Conservation (phyloP, 2,888 invertebrate genomes). For the Drosophila differens region DNA sequence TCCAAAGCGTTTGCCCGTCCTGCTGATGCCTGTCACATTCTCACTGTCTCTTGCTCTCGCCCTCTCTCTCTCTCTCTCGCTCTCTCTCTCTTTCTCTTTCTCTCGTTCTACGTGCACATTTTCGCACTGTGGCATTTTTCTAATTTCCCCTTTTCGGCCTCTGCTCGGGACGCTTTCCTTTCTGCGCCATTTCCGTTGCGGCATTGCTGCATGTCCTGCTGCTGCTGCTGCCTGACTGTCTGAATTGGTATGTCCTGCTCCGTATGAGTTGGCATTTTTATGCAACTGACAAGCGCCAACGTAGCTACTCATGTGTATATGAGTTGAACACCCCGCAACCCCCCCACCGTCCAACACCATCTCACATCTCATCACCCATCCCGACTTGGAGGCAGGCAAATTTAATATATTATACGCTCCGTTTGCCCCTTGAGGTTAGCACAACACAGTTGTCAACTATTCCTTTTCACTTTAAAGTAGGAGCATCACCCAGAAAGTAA, state of each 20-base stretch:
- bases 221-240: slow-evolving; percentile 36
- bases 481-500: slow-evolving; percentile 14
- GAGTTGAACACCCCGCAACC: slow-evolving; percentile 1
- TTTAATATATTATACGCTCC: slow-evolving; percentile 75
- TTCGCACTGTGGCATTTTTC: slow-evolving; percentile 71
- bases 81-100: background rate
- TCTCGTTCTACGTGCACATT: slow-evolving; percentile 15
- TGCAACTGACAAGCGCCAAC: slow-evolving; percentile 75
- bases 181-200: slow-evolving; percentile 78
- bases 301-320: slow-evolving; percentile 56
- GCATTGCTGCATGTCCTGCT: slow-evolving; percentile 60
- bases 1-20: slow-evolving; percentile 34
- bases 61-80: background rate
- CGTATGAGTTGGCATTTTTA: slow-evolving; percentile 79
- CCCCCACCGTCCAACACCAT: background rate
- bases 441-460: slow-evolving; percentile 22
- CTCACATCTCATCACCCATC: background rate
- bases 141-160: slow-evolving; percentile 65
- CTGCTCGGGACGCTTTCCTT: slow-evolving; percentile 56
- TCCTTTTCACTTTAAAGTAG: slow-evolving; percentile 41
- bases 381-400: slow-evolving; percentile 41
- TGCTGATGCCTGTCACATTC: slow-evolving; percentile 30
- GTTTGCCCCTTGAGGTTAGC: slow-evolving; percentile 53
- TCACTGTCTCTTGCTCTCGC: background rate
- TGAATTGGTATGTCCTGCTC: slow-evolving; percentile 66